Percentiles rank a stretch among this genome's conserved stretches.
phyloP scores from a whole-genome alignment of 2,113 vertebrate species.

The Rhea pennata region DNA sequence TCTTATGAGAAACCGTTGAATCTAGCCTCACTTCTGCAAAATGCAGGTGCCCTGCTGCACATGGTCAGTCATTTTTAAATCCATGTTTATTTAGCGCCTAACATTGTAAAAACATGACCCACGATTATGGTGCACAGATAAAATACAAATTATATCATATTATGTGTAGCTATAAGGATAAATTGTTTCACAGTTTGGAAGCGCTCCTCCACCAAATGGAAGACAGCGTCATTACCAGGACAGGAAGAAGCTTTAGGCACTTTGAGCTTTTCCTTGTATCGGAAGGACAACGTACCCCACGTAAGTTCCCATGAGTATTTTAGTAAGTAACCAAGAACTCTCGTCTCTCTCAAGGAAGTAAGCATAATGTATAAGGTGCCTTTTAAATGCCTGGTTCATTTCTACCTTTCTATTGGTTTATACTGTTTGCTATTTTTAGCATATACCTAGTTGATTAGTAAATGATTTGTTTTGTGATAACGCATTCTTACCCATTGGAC shows the following conservation, averaged over 20 bases:
- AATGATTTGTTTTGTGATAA: neutral
- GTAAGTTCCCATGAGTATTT: neutral
- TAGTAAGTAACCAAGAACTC: neutral
- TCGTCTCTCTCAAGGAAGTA: neutral
- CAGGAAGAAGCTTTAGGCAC: neutral
- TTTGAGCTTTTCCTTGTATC: neutral
- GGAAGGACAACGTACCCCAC: neutral
- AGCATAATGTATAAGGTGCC: neutral
- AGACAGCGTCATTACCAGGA: neutral
- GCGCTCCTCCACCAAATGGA: neutral
- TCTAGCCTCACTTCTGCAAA: neutral
- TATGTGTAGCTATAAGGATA: neutral
- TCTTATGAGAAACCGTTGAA: neutral
- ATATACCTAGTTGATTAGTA: neutral
- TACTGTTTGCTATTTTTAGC: neutral
- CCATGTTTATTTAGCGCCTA: neutral
- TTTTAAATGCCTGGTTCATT: neutral
- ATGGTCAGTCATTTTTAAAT: accelerated
- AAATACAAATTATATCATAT: accelerated
- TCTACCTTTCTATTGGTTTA: neutral
- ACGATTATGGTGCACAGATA: neutral
- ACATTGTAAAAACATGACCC: neutral
- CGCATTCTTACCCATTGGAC: neutral
- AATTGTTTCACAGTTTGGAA: neutral
- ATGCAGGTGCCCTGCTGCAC: neutral